Evolutionary conservation across 2,113 vertebrate genomes (phyloP).

Genomic region (Vulpes lagopus): DNA sequence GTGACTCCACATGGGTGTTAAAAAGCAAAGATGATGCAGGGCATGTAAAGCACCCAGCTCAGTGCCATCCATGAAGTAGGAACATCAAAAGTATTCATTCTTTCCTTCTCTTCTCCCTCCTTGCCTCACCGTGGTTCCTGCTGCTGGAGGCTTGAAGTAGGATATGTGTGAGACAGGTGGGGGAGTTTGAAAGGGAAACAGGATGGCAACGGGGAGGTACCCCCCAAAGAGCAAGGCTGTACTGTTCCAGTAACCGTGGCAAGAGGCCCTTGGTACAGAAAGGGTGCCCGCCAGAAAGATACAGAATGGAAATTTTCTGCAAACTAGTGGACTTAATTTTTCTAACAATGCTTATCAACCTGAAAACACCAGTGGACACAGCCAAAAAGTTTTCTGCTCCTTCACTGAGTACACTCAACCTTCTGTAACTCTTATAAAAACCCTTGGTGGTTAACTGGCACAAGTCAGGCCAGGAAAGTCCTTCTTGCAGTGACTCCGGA

Average conservation of each 20-base stretch:
- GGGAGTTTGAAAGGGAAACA: background rate
- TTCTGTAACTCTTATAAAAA: background rate
- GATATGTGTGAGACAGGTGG: background rate
- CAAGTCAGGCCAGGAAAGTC: background rate
- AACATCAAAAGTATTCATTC: background rate
- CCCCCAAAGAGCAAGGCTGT: background rate
- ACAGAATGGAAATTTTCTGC: rapidly evolving
- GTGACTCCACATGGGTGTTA: background rate
- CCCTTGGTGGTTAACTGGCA: background rate
- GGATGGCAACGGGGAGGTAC: background rate
- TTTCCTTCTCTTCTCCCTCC: background rate
- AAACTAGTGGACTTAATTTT: background rate
- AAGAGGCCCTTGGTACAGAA: background rate
- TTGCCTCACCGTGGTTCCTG: background rate
- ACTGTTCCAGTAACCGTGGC: background rate
- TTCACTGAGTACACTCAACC: background rate
- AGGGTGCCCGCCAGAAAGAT: background rate
- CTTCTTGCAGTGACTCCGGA: background rate
- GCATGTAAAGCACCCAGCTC: background rate
- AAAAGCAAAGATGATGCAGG: background rate
- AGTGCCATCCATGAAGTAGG: background rate
- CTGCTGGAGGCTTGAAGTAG: background rate
- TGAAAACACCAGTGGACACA: background rate
- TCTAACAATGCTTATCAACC: background rate
- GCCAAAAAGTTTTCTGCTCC: background rate